Evolutionary conservation across 2,113 vertebrate species (phyloP), one percentile per base, ranked within the genome.

Genomic region (Petrocephalus zakoni): DNA sequence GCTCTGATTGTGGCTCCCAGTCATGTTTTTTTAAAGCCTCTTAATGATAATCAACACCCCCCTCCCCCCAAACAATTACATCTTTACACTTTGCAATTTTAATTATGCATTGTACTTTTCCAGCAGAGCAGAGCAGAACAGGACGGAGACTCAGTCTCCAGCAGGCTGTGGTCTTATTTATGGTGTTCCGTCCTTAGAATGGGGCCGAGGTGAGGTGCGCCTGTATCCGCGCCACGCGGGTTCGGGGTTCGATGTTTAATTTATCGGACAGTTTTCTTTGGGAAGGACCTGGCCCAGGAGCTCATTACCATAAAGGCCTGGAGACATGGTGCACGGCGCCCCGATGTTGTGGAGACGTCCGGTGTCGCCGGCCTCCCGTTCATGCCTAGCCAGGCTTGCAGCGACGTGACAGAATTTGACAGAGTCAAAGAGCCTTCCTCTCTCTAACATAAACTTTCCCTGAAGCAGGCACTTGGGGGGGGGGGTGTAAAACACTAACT

Each of bases 221-320:
- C 90, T 61, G 92, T 89, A 89, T 94, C 93, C 91, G 89, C 92
- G 93, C 91, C 92, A 19, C 90, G 92, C 92, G 90, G 93, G 93
- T 89, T 88, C 72, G 92, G 85, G 89, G 89, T 92, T 89, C 92
- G 90, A 96, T 96, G 94, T 95, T 95, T 96, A 95, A 96, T 96
- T 96, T 96, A 96, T 95, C 92, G 93, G 93, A 93, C 93, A 91
- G 92, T 94, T 94, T 95, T 93, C 95, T 93, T 91, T 82, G 92
- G 94, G 94, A 93, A 93, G 94, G 94, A 93, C 93, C 94, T 93
- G 72, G 87, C 82, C 34, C 64, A 88, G 89, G 89, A 89, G 86
- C 91, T 94, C 92, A 96, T 96, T 95, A 96, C 92, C 94, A 96
- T 96, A 96, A 96, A 94, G 94, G 95, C 96, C 95, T 92, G 92